Conservation (phyloP, 2,797 vertebrate species). For the Sebastolobus altivelis region DNA sequence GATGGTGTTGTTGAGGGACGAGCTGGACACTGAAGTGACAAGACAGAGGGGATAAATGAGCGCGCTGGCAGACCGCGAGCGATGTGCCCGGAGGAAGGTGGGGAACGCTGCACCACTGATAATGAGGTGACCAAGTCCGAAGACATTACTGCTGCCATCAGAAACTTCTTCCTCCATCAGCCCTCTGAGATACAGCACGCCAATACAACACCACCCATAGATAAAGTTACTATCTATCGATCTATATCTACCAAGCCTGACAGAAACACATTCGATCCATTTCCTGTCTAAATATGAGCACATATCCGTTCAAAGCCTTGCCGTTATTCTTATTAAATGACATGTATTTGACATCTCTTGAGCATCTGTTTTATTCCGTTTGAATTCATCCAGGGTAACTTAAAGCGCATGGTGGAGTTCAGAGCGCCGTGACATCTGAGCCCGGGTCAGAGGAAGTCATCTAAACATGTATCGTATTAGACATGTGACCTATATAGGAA, state of each 20-base stretch:
- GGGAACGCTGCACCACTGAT: slow-evolving; percentile 56
- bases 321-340: not conserved
- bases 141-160: slow-evolving; percentile 43
- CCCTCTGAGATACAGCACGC: slow-evolving; percentile 15
- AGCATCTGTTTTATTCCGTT: not conserved
- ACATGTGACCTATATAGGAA: slow-evolving; percentile 75
- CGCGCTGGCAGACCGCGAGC: slow-evolving; percentile 41
- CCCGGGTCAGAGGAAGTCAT: slow-evolving; percentile 52
- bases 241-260: not conserved
- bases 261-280: not conserved
- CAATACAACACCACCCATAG: no score
- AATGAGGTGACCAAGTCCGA: slow-evolving; percentile 56
- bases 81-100: slow-evolving; percentile 38
- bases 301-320: not conserved
- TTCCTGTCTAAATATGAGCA: not conserved
- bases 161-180: slow-evolving; percentile 15
- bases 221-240: no score
- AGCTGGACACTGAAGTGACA: slow-evolving; percentile 56
- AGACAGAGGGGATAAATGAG: slow-evolving; percentile 58
- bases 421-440: slow-evolving; percentile 30
- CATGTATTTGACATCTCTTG: not conserved
- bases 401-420: not conserved
- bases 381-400: not conserved
- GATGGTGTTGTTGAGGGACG: slow-evolving; percentile 38
- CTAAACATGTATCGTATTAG: slow-evolving; percentile 56